These are phyloP conservation scores for Xylota segnis DNA, from an alignment of 2,888 invertebrate species.

Conservation along the genomic window DNA sequence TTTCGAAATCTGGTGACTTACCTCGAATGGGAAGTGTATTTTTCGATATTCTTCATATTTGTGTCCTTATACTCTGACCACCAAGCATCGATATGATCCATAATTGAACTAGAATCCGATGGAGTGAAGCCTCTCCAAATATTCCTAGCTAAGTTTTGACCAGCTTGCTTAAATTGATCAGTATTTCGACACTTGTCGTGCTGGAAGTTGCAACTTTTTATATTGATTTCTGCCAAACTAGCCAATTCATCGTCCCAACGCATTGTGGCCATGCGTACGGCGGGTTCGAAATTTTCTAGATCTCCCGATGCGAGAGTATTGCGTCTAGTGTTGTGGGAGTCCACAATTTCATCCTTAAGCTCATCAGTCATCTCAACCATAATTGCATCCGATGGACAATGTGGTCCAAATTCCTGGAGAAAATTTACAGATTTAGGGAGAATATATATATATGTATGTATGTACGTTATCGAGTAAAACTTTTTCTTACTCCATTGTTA, in stretches of 20 bases:
- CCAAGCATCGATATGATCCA: conserved; percentile 21
- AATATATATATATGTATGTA: no score
- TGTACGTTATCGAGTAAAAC: not conserved
- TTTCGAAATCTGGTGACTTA: no score
- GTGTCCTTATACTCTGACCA: conserved; percentile 33
- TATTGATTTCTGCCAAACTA: conserved; percentile 79
- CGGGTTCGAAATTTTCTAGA: conserved; percentile 73
- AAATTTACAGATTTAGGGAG: not conserved
- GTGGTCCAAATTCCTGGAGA: conserved; percentile 6
- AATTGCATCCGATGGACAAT: conserved; percentile 8
- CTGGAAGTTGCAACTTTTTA: conserved; percentile 78
- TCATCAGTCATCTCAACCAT: conserved; percentile 4
- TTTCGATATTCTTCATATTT: conserved; percentile 73
- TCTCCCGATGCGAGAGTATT: conserved; percentile 78
- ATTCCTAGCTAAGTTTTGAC: conserved; percentile 80
- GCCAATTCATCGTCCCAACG: conserved; percentile 80
- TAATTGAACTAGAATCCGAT: not conserved
- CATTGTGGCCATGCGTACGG: conserved; percentile 80
- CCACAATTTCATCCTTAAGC: conserved; percentile 17
- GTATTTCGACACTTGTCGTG: conserved; percentile 81
- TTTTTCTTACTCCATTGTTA: not conserved
- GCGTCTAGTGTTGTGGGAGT: conserved; percentile 77
- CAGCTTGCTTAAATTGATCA: conserved; percentile 78
- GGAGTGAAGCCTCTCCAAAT: conserved; percentile 55
- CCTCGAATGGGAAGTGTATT: not conserved